phyloP scores from a whole-genome alignment of 2,888 invertebrate species.

The Anticlea derivata region DNA sequence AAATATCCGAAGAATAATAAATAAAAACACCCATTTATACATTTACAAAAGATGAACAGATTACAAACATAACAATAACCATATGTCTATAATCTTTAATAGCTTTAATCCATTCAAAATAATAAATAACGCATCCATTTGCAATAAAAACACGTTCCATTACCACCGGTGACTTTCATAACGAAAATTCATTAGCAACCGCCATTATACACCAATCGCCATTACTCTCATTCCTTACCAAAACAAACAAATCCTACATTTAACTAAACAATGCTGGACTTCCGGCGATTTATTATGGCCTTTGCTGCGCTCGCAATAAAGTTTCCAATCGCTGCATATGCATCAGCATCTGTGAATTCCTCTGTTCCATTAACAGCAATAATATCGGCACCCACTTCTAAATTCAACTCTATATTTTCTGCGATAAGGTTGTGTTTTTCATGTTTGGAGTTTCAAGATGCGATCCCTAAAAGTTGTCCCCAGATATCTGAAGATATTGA shows the following conservation, averaged over 20 bases:
- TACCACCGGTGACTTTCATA: conserved; percentile 67
- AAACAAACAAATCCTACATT: conserved; percentile 81
- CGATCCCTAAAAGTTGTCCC: conserved; percentile 62
- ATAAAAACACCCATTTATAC: conserved; percentile 6
- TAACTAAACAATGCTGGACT: conserved; percentile 49
- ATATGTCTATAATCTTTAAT: conserved; percentile 24
- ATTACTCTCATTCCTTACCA: conserved; percentile 74
- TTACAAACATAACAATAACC: conserved; percentile 20
- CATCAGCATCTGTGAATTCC: conserved; percentile 52
- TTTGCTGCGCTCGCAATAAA: conserved; percentile 40
- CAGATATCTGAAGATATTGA: conserved; percentile 82
- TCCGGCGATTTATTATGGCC: conserved; percentile 39
- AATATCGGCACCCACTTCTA: conserved; percentile 41
- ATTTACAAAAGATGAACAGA: conserved; percentile 16
- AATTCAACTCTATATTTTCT: conserved; percentile 48
- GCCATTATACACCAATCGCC: conserved; percentile 73
- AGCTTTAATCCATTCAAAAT: conserved; percentile 26
- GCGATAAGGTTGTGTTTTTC: conserved; percentile 40
- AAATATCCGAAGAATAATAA: not conserved
- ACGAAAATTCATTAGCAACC: conserved; percentile 77
- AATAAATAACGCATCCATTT: conserved; percentile 34
- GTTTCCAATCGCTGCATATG: conserved; percentile 42
- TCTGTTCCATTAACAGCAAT: conserved; percentile 49
- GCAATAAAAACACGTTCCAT: conserved; percentile 60
- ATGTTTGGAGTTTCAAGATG: conserved; percentile 6